These are phyloP conservation scores for Tipula vernalis DNA, from an alignment of 2,888 invertebrate genomes.

Conservation along the genomic window DNA sequence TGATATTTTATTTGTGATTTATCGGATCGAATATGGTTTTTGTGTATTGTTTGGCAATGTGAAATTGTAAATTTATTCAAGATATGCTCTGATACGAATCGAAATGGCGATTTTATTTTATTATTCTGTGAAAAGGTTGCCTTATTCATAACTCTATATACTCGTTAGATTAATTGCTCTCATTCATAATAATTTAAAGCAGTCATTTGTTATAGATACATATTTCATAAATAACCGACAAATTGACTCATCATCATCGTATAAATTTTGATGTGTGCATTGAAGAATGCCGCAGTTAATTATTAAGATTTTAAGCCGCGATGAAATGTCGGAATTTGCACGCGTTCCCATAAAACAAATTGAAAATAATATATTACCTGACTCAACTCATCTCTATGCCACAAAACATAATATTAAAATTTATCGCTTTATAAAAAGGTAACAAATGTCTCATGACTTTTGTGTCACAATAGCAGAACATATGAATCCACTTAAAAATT, in stretches of 20 bases:
- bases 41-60: neutral
- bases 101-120: neutral
- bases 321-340: neutral
- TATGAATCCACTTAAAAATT: neutral
- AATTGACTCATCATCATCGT: neutral
- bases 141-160: neutral
- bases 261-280: neutral
- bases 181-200: neutral
- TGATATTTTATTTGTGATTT: slow-evolving; percentile 4
- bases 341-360: neutral
- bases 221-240: neutral
- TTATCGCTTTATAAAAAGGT: neutral
- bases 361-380: neutral
- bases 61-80: neutral
- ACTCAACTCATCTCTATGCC: neutral
- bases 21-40: neutral
- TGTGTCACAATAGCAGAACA: neutral
- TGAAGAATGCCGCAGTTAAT: neutral
- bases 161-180: neutral
- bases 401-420: neutral
- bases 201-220: neutral
- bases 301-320: neutral
- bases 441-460: neutral
- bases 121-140: neutral
- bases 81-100: neutral